phyloP scores from a whole-genome alignment of 2,113 vertebrate species.

The Poeciliopsis turrubarensis region DNA sequence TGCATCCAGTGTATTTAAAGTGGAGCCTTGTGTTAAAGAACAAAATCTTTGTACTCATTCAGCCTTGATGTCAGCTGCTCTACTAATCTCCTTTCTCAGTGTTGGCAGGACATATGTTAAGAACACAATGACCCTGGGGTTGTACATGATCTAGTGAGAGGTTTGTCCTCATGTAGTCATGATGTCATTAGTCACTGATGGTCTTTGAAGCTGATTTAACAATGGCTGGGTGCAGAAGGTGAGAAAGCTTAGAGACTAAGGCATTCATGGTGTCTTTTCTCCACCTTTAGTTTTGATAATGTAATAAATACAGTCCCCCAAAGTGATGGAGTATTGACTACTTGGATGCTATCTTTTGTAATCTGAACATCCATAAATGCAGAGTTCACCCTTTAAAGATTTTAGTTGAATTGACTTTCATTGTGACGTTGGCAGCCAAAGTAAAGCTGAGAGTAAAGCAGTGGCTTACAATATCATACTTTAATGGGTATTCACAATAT shows the following conservation, averaged over 20 bases:
- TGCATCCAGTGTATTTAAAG: conserved; percentile 8
- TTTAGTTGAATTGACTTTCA: background rate
- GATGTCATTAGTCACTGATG: conserved; percentile 36
- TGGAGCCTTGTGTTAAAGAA: conserved; percentile 5
- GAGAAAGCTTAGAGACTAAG: conserved; percentile 18
- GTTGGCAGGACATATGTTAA: conserved; percentile 20
- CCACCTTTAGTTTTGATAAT: conserved; percentile 24
- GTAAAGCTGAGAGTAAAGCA: background rate
- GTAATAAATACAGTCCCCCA: conserved; percentile 3
- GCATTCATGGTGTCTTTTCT: conserved; percentile 27
- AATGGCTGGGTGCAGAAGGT: conserved; percentile 14
- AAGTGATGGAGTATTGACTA: background rate
- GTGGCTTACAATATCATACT: background rate
- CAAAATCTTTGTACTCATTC: background rate
- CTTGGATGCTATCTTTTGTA: conserved; percentile 4
- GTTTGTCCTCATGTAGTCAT: conserved; percentile 21
- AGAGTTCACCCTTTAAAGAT: background rate
- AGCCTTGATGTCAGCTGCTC: conserved; percentile 26
- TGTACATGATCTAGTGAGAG: conserved; percentile 27
- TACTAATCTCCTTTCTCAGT: conserved; percentile 17
- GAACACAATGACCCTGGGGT: conserved; percentile 39
- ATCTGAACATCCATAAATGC: background rate
- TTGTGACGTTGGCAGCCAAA: background rate
- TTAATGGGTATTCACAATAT: background rate
- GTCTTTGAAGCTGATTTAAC: conserved; percentile 38